Base-by-base conservation (phyloP, 2,113 vertebrate genomes). In the Mesoclemmys tuberculata region DNA sequence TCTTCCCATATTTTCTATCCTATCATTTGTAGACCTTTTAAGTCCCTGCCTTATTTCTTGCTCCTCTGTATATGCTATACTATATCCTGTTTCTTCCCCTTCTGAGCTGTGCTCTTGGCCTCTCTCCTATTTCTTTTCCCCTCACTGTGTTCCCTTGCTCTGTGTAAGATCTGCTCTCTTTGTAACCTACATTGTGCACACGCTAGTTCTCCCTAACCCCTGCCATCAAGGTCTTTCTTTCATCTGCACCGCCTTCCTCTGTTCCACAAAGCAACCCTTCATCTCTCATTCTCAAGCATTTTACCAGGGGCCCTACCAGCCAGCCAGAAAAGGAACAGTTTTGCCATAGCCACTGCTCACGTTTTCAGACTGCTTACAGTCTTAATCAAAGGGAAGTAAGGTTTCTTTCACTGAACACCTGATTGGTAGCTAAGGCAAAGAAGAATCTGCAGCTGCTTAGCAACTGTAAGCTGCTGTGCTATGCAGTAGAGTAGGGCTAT, bases 111-210 rank as follows among this genome's bases (percentile, higher is more conserved):
- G 94, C 89, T 54, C 87, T 96, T 97, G 96, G 94, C 96, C 87
- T 95, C 90, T 93, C 84, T 97, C 95, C 96, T 96, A 94, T 74
- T 96, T 64, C 95, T 95, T 93, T 82, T 93, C 89, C 86, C 22
- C n/a, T 74, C 16, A n/a, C 71, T 75, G 38, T 44, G 41, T 26
- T 38, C 21, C 38, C 38, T 26, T 75, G 71, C 71, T 22, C 38
- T 44, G 38, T 26, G 38, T 24, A 87, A 74, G 95, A 96, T 96
- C 92, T 96, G 97, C 96, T 91, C 92, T 44, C 95, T 96, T 95
- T 97, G 95, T 96, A 95, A 88, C 81, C 92, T 94, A 94, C 2
- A 10, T 93, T 94, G 95, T 82, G 94, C 97, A 96, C 97, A 96
- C 95, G 95, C 90, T 90, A 90, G 87, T 83, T 95, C 94, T 84